Evolutionary conservation across 2,797 vertebrate genomes (phyloP).

Genomic region (Catharus ustulatus): DNA sequence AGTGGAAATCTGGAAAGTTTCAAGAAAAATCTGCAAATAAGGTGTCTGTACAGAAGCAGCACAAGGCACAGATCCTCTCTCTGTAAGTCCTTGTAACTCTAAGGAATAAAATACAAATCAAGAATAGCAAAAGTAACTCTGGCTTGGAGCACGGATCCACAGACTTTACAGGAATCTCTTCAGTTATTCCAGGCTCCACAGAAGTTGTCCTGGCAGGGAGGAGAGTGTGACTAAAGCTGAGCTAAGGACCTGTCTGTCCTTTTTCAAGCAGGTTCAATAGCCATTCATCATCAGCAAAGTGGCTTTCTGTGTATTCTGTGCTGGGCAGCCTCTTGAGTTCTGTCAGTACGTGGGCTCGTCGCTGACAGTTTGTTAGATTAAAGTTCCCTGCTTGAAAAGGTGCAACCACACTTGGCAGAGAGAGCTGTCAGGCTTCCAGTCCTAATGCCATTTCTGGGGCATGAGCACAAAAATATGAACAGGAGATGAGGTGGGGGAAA

Average conservation of each 20-base stretch:
- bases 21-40: background rate
- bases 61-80: background rate
- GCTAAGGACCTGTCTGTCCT: background rate
- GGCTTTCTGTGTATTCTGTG: background rate
- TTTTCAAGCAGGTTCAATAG: background rate
- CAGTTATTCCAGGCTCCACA: background rate
- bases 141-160: background rate
- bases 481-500: background rate
- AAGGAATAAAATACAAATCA: background rate
- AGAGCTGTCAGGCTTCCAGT: slow-evolving; percentile 19
- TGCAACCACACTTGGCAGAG: slow-evolving; percentile 42
- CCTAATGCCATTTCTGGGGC: slow-evolving; percentile 24
- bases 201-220: background rate
- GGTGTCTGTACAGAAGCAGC: background rate
- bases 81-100: background rate
- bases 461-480: background rate
- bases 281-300: slow-evolving; percentile 15
- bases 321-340: slow-evolving; percentile 14
- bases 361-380: slow-evolving; percentile 7
- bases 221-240: background rate
- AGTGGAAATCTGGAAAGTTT: background rate
- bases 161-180: background rate
- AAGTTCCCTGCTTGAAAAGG: background rate
- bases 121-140: background rate
- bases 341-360: background rate